These are phyloP conservation scores for Diachasma alloeum DNA, from an alignment of 1,140 invertebrate genomes.

Conservation along the genomic window DNA sequence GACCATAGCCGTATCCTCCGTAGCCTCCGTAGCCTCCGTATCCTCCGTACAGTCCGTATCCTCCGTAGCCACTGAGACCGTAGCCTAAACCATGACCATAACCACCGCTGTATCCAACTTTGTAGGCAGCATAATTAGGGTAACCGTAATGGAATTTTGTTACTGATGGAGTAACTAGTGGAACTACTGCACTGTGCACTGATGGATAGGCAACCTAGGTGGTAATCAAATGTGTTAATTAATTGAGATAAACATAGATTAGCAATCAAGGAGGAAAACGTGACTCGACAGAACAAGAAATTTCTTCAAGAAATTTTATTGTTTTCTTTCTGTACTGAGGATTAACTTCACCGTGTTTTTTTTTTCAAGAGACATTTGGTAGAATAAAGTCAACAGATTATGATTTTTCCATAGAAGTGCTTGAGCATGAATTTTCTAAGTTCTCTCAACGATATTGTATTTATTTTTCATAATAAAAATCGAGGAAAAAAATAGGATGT, in stretches of 20 bases:
- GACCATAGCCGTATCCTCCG: slow-evolving; percentile 22
- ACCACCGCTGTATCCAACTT: slow-evolving; percentile 10
- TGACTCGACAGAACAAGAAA: no score
- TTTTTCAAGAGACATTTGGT: no score
- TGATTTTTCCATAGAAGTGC: no score
- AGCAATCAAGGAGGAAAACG: no score
- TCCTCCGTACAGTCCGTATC: slow-evolving; percentile 16
- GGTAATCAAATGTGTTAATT: background rate
- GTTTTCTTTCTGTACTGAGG: no score
- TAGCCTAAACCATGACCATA: background rate
- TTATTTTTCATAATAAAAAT: no score
- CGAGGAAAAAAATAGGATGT: no score
- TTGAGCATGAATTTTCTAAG: no score
- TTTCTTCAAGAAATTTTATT: no score
- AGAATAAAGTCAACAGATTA: no score
- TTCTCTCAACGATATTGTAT: no score
- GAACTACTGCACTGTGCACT: slow-evolving; percentile 43
- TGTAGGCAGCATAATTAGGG: slow-evolving; percentile 20
- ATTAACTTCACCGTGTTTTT: no score
- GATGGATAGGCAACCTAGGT: slow-evolving; percentile 42
- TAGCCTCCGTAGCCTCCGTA: slow-evolving; percentile 28
- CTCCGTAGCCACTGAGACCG: slow-evolving; percentile 15
- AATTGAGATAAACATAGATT: background rate
- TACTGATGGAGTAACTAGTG: slow-evolving; percentile 36
- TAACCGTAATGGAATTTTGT: background rate